A percentile compares a stretch with the other conserved stretches of the same genome.
Conservation (phyloP, 1,140 invertebrate species). For the Charaxes varanes region DNA sequence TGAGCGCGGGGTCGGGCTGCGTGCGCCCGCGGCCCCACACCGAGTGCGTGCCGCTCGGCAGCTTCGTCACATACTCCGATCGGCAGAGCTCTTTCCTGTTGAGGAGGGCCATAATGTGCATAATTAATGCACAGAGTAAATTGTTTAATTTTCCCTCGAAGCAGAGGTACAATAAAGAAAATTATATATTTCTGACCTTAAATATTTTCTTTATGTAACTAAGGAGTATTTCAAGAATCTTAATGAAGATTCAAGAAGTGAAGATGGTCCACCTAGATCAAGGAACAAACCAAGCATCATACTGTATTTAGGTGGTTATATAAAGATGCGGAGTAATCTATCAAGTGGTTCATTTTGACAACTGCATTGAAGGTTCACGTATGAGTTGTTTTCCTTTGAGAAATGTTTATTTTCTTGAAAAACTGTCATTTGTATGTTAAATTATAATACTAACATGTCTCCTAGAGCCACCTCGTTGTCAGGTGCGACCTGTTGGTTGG, state of each 20-base stretch:
- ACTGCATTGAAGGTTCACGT: neutral
- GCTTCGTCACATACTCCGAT: constrained; percentile 85
- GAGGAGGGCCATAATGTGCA: neutral
- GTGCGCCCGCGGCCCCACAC: constrained; percentile 86
- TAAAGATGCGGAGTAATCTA: neutral
- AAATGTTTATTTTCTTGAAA: neutral
- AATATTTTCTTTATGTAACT: no score
- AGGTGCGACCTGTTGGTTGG: no score
- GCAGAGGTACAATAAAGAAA: neutral
- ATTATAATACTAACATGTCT: constrained; percentile 83
- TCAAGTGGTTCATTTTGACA: neutral
- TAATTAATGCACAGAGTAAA: neutral
- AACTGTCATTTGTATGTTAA: constrained; percentile 4
- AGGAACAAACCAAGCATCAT: no score
- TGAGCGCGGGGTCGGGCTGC: constrained; percentile 75
- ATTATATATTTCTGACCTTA: no score
- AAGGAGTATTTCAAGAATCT: no score
- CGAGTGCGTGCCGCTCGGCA: constrained; percentile 86
- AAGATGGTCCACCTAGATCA: no score
- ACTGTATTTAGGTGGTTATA: no score
- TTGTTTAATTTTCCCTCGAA: neutral
- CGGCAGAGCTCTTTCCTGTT: constrained; percentile 80
- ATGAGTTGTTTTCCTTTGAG: neutral
- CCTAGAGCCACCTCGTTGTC: constrained; percentile 97
- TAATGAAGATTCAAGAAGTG: no score